A percentile compares a stretch with the other conserved stretches of the same genome.
These are phyloP conservation scores for Sarcophaga rosellei DNA, from an alignment of 2,888 invertebrate species.

Conservation along the genomic window DNA sequence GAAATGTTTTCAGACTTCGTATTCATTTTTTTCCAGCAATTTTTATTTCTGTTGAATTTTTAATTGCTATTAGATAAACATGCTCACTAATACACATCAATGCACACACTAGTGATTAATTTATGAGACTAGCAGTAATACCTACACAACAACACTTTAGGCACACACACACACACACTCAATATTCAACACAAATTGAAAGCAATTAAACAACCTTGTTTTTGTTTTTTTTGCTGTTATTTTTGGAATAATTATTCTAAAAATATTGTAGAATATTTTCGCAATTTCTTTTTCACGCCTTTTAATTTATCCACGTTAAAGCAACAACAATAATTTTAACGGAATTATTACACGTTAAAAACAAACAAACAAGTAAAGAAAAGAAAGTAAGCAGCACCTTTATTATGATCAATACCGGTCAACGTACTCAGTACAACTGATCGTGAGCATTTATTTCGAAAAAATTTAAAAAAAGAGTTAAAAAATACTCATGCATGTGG, in stretches of 20 bases:
- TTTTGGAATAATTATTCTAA: background rate
- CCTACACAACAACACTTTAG: background rate
- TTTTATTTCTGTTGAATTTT: too few relatives aligned
- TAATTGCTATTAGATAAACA: too few relatives aligned
- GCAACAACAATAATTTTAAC: conserved; percentile 1
- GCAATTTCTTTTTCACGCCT: conserved; percentile 34
- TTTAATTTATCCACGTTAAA: conserved; percentile 12
- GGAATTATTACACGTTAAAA: background rate
- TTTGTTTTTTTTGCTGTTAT: background rate
- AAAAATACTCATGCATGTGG: background rate
- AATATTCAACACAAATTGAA: background rate
- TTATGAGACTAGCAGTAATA: too few relatives aligned
- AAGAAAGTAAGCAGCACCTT: conserved; percentile 8
- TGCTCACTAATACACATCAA: too few relatives aligned
- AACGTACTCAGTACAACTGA: conserved; percentile 77
- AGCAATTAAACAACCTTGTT: background rate
- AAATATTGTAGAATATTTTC: background rate
- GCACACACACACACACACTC: background rate
- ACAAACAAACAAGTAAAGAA: conserved; percentile 19
- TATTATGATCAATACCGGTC: conserved; percentile 73
- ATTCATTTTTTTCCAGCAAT: too few relatives aligned
- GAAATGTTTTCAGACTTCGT: too few relatives aligned
- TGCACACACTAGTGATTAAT: too few relatives aligned
- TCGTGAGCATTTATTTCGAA: conserved; percentile 45
- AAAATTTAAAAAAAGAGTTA: background rate